These are phyloP conservation scores for Temnothorax longispinosus DNA, from an alignment of 1,140 invertebrate genomes.

Conservation along the genomic window DNA sequence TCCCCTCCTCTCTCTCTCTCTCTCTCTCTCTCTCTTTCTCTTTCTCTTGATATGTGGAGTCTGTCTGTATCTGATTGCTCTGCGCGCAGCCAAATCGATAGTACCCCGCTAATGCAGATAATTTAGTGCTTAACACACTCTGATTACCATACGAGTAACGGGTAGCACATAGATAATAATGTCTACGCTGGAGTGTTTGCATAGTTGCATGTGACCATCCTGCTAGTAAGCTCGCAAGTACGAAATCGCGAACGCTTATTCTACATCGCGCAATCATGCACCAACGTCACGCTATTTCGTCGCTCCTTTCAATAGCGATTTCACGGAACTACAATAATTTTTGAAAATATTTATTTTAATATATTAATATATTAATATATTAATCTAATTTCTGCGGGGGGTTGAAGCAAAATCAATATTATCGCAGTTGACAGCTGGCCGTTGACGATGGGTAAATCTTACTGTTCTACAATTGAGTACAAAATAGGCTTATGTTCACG, in stretches of 20 bases:
- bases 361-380: not conserved
- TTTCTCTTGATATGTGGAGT: slow-evolving; percentile 13
- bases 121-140: slow-evolving; percentile 74
- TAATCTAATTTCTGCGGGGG: not conserved
- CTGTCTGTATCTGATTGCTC: slow-evolving; percentile 59
- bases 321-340: not conserved
- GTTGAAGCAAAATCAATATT: not conserved
- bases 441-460: not conserved
- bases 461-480: not conserved
- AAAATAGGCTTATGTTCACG: not conserved
- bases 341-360: not conserved
- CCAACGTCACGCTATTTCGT: not conserved
- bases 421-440: not conserved
- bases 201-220: not conserved
- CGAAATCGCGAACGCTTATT: not conserved
- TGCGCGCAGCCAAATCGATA: slow-evolving; percentile 68
- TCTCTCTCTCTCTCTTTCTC: not conserved
- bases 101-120: slow-evolving; percentile 71
- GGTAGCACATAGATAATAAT: slow-evolving; percentile 70
- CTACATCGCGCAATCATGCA: slow-evolving; percentile 18
- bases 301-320: not conserved
- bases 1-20: not conserved
- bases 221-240: slow-evolving; percentile 9
- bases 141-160: slow-evolving; percentile 74
- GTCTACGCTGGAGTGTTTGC: slow-evolving; percentile 42